Percentiles rank a stretch among this genome's conserved stretches.
Evolutionary conservation across 2,888 invertebrate genomes (phyloP).

Genomic region (Malachius bipustulatus): DNA sequence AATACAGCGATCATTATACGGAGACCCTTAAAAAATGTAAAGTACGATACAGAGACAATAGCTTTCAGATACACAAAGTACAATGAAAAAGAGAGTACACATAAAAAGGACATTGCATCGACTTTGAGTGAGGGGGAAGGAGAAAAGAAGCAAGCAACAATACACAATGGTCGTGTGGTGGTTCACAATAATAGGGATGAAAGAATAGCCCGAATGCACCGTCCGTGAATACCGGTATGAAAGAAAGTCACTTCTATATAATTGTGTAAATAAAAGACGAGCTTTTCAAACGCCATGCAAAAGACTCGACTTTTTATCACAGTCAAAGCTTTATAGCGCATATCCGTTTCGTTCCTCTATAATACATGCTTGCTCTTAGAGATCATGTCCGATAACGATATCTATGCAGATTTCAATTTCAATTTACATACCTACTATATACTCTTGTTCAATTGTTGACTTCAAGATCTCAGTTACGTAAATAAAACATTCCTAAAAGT

Average conservation of each 20-base stretch:
- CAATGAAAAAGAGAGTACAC: slow-evolving; percentile 30
- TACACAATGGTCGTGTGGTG: slow-evolving; percentile 29
- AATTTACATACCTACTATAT: no score
- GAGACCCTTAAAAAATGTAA: no score
- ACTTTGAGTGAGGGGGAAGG: slow-evolving; percentile 15
- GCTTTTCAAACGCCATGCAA: slow-evolving; percentile 21
- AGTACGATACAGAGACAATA: slow-evolving; percentile 9
- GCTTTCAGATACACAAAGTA: slow-evolving; percentile 29
- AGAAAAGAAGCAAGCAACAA: slow-evolving; percentile 28
- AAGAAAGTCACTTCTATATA: slow-evolving; percentile 35
- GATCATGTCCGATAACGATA: no score
- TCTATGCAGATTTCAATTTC: no score
- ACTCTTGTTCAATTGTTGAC: no score
- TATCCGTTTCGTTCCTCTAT: no score
- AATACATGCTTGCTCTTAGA: no score
- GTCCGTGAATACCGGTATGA: slow-evolving; percentile 31
- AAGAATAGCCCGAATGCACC: slow-evolving; percentile 34
- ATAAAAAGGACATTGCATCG: slow-evolving; percentile 29
- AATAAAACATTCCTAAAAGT: no score
- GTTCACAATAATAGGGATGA: slow-evolving; percentile 28
- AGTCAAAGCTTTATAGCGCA: neutral
- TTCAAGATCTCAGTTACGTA: no score
- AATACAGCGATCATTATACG: no score
- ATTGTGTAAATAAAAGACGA: slow-evolving; percentile 35
- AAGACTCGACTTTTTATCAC: slow-evolving; percentile 1